phyloP scores from a whole-genome alignment of 2,797 vertebrate species.

The Melanotaenia boesemani region DNA sequence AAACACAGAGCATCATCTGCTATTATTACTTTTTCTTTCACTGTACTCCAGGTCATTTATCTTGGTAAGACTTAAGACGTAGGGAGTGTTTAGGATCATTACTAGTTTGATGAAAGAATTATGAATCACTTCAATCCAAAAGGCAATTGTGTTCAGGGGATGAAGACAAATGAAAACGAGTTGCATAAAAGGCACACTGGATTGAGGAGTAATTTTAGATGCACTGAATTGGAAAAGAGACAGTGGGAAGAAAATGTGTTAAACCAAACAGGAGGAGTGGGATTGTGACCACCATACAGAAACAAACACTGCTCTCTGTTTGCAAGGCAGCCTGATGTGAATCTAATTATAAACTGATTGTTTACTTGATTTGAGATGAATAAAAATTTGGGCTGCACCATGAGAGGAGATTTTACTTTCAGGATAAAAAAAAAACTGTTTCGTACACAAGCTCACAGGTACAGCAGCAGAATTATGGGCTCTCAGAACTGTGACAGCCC shows the following conservation, averaged over 20 bases:
- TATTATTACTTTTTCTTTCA: slow-evolving; percentile 34
- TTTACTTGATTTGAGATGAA: slow-evolving; percentile 39
- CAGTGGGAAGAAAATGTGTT: slow-evolving; percentile 26
- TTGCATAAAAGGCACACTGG: slow-evolving; percentile 18
- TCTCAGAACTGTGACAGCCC: slow-evolving; percentile 84
- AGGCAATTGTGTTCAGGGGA: slow-evolving; percentile 34
- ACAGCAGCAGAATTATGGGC: slow-evolving; percentile 86
- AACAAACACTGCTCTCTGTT: slow-evolving; percentile 33
- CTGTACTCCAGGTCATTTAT: slow-evolving; percentile 40
- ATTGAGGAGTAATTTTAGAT: slow-evolving; percentile 42
- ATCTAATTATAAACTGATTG: slow-evolving; percentile 51
- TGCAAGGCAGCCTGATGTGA: slow-evolving; percentile 46
- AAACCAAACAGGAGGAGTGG: slow-evolving; percentile 21
- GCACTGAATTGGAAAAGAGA: slow-evolving; percentile 34
- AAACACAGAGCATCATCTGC: slow-evolving; percentile 6
- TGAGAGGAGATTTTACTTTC: slow-evolving; percentile 48
- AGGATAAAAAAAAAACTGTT: slow-evolving; percentile 50
- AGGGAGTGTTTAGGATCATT: slow-evolving; percentile 48
- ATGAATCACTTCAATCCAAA: slow-evolving; percentile 46
- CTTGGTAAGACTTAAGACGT: slow-evolving; percentile 38
- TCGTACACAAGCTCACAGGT: slow-evolving; percentile 72
- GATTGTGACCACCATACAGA: slow-evolving; percentile 26
- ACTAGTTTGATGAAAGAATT: slow-evolving; percentile 60
- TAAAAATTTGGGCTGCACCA: slow-evolving; percentile 38
- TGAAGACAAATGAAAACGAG: slow-evolving; percentile 43